Evolutionary conservation across 2,797 vertebrate species (phyloP).

Genomic region (Heliangelus exortis): DNA sequence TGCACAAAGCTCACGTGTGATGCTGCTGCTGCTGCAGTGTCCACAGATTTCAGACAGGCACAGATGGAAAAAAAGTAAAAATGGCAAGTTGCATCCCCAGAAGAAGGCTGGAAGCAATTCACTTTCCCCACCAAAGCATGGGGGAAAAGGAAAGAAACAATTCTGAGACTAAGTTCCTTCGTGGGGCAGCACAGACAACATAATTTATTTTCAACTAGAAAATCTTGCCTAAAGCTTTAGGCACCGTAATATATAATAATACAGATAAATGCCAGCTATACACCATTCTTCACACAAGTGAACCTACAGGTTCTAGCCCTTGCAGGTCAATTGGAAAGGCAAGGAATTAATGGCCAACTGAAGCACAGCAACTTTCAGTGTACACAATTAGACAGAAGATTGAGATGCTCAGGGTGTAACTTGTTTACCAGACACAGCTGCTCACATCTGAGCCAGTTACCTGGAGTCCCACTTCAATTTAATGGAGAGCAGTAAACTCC

Average conservation of each 20-base stretch:
- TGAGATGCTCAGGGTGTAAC: background rate
- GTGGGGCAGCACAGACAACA: background rate
- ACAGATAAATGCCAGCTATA: background rate
- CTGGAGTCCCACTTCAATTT: background rate
- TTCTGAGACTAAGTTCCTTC: background rate
- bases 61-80: background rate
- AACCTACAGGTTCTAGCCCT: slow-evolving; percentile 5
- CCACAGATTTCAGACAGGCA: background rate
- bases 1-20: background rate
- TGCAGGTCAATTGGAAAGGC: slow-evolving; percentile 5
- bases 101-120: background rate
- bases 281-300: background rate
- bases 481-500: background rate
- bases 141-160: background rate
- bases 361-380: background rate
- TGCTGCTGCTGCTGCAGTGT: background rate
- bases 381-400: background rate
- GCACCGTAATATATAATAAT: background rate
- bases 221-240: slow-evolving; percentile 28
- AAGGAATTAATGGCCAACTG: background rate
- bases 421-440: background rate
- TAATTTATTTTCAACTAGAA: background rate
- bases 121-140: background rate
- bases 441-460: background rate
- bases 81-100: background rate